Conservation (phyloP, 2,888 invertebrate species). For the Digitonthophagus gazella region DNA sequence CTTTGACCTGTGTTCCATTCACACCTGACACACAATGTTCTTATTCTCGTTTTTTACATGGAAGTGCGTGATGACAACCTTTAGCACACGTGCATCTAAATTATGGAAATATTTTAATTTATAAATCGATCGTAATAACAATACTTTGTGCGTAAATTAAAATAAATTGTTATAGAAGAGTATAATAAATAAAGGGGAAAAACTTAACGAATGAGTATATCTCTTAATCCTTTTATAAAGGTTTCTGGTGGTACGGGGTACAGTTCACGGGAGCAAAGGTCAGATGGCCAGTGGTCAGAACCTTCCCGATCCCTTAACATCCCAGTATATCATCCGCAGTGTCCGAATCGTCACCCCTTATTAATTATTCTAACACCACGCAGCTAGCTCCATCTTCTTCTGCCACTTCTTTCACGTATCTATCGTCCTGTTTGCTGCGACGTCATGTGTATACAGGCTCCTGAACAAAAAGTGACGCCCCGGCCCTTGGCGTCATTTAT, state of each 20-base stretch:
- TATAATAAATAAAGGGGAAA: neutral
- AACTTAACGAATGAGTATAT: neutral
- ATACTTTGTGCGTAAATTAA: no score
- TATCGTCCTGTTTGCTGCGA: neutral
- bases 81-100: no score
- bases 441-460: neutral
- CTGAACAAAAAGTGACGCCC: constrained; percentile 2
- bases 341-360: constrained; percentile 17
- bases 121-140: no score
- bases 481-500: constrained; percentile 5
- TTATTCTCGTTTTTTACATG: no score
- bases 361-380: constrained; percentile 10
- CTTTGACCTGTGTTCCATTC: no score
- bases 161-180: no score
- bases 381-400: neutral
- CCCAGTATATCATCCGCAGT: constrained; percentile 14
- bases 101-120: no score
- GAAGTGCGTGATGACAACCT: no score
- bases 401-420: neutral
- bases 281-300: constrained; percentile 9
- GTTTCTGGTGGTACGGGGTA: neutral
- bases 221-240: constrained; percentile 14
- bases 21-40: no score
- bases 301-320: constrained; percentile 14
- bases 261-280: constrained; percentile 10